phyloP scores from a whole-genome alignment of 2,113 vertebrate species.

The Mungos mungo region DNA sequence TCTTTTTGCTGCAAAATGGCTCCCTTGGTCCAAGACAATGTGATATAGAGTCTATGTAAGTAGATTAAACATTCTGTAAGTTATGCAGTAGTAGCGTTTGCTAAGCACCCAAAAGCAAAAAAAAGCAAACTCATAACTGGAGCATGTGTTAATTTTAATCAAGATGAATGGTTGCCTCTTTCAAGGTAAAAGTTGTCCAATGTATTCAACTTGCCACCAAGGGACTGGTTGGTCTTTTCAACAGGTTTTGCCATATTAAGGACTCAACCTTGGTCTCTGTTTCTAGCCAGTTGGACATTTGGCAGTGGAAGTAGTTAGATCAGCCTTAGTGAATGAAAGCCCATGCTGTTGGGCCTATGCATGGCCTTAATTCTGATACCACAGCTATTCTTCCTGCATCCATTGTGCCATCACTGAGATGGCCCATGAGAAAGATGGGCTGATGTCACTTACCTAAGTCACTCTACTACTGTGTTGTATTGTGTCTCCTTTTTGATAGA shows the following conservation, averaged over 20 bases:
- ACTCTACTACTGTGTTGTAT: background rate
- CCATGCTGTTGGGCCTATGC: background rate
- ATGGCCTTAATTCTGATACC: background rate
- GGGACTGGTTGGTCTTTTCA: background rate
- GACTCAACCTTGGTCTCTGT: background rate
- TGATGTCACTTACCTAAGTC: background rate
- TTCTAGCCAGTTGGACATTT: background rate
- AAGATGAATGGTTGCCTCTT: background rate
- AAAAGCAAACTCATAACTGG: constrained; percentile 6
- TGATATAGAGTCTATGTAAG: background rate
- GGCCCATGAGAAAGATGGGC: background rate
- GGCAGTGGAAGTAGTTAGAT: background rate
- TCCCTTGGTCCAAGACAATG: background rate
- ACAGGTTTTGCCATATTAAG: background rate
- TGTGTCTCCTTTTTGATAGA: background rate
- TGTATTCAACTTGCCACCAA: background rate
- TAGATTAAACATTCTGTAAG: background rate
- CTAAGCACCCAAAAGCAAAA: background rate
- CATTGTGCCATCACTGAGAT: background rate
- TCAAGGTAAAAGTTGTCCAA: background rate
- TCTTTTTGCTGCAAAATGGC: background rate
- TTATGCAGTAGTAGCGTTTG: background rate
- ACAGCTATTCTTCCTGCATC: background rate
- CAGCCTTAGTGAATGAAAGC: background rate
- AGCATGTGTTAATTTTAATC: background rate